These are phyloP conservation scores for Nyleta sp. DNA, from an alignment of 2,888 invertebrate genomes.

Conservation along the genomic window DNA sequence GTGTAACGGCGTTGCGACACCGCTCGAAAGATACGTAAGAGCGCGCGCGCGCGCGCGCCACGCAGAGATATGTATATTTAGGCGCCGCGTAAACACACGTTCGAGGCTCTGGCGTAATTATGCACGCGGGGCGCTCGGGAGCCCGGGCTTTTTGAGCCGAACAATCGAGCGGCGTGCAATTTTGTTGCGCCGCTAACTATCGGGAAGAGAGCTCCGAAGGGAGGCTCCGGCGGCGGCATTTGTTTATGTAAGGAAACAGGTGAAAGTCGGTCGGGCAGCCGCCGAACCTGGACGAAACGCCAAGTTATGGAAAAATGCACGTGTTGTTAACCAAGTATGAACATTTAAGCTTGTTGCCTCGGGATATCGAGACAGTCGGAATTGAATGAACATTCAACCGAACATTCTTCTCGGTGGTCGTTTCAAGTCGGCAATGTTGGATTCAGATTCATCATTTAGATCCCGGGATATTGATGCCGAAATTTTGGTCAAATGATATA, in stretches of 20 bases:
- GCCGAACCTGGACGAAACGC: background rate
- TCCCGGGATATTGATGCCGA: too few relatives aligned
- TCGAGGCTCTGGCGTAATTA: conserved; percentile 19
- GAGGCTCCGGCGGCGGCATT: conserved; percentile 1
- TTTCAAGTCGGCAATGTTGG: too few relatives aligned
- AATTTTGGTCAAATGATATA: too few relatives aligned
- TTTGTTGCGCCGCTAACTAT: conserved; percentile 6
- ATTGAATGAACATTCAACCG: too few relatives aligned
- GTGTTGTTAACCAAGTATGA: too few relatives aligned
- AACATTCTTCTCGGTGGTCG: too few relatives aligned
- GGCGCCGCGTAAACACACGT: conserved; percentile 22
- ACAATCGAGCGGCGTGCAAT: conserved; percentile 18
- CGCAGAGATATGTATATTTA: conserved; percentile 1
- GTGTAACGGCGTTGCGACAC: conserved; percentile 27
- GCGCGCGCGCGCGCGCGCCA: conserved; percentile 3
- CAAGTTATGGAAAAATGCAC: too few relatives aligned
- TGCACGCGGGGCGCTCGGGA: background rate
- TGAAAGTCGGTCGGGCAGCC: conserved; percentile 15
- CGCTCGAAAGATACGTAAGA: background rate
- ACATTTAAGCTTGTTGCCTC: too few relatives aligned
- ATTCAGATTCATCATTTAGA: too few relatives aligned
- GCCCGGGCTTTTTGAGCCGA: background rate
- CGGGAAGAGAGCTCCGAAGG: conserved; percentile 6
- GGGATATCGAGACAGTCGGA: too few relatives aligned
- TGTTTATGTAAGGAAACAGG: conserved; percentile 41